A percentile compares a stretch with the other conserved stretches of the same genome.
Conservation (phyloP, 2,113 vertebrate genomes). For the zebrafish (Danio rerio) region DNA sequence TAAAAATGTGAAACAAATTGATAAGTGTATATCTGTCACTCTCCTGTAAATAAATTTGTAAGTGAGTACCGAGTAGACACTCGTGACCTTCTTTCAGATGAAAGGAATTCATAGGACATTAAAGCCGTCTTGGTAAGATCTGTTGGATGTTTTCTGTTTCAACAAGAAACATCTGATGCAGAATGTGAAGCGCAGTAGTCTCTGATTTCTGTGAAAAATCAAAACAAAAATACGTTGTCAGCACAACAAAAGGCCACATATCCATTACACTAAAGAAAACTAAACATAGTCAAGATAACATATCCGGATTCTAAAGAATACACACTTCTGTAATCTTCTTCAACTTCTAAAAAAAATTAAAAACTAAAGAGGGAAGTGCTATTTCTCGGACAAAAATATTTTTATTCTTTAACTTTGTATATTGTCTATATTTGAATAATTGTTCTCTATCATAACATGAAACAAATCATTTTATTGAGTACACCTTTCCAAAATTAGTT, state of each 20-base stretch:
- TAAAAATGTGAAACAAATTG: background rate
- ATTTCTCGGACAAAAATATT: background rate
- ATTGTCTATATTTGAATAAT: background rate
- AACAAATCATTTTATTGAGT: no score
- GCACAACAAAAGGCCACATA: background rate
- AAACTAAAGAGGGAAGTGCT: fast-evolving
- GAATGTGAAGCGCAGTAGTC: conserved; percentile 67
- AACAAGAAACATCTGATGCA: background rate
- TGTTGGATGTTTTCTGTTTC: background rate
- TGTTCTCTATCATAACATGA: no score
- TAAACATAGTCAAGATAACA: background rate
- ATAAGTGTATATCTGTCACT: background rate
- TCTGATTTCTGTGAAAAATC: conserved; percentile 66
- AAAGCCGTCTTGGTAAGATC: background rate
- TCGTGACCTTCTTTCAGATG: background rate
- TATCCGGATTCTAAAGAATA: background rate
- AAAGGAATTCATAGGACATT: background rate
- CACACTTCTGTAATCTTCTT: conserved; percentile 25
- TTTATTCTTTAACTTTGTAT: background rate
- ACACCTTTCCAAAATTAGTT: background rate
- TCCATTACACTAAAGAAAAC: background rate
- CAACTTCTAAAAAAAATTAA: background rate
- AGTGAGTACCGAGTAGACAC: background rate
- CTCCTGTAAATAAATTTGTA: background rate
- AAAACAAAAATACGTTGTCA: background rate